These are phyloP conservation scores for Xestia c-nigrum DNA, from an alignment of 2,888 invertebrate species.

Conservation along the genomic window DNA sequence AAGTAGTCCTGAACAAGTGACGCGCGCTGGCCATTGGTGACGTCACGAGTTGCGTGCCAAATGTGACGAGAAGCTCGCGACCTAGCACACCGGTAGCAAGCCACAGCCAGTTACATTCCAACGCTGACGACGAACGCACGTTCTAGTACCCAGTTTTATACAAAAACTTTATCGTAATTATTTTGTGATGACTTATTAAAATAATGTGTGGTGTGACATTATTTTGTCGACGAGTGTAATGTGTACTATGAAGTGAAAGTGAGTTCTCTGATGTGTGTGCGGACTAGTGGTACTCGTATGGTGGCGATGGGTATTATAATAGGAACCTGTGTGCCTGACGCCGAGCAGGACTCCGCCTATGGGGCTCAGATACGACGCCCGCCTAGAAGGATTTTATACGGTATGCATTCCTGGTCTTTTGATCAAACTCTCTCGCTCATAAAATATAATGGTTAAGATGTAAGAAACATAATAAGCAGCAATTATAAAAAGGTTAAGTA, in stretches of 20 bases:
- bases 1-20: conserved; percentile 56
- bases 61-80: conserved; percentile 60
- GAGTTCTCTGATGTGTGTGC: conserved; percentile 70
- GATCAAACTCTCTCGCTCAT: background rate
- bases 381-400: conserved; percentile 86
- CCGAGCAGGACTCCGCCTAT: conserved; percentile 91
- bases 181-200: conserved; percentile 46
- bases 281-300: conserved; percentile 77
- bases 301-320: conserved; percentile 93
- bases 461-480: conserved; percentile 9
- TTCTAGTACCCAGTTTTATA: conserved; percentile 29
- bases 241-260: conserved; percentile 67
- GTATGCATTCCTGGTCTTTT: conserved; percentile 70
- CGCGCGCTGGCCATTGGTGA: conserved; percentile 58
- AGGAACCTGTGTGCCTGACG: conserved; percentile 93
- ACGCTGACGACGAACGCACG: conserved; percentile 57
- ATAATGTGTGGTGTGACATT: conserved; percentile 52
- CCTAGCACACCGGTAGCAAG: conserved; percentile 52
- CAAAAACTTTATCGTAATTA: conserved; percentile 56
- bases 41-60: conserved; percentile 68
- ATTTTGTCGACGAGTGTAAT: conserved; percentile 53
- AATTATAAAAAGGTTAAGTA: conserved; percentile 14
- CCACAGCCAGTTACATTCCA: conserved; percentile 64
- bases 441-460: conserved; percentile 5
- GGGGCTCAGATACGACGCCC: conserved; percentile 84